Evolutionary conservation across 2,797 vertebrate genomes (phyloP).

Genomic region (Tolypeutes matacus): DNA sequence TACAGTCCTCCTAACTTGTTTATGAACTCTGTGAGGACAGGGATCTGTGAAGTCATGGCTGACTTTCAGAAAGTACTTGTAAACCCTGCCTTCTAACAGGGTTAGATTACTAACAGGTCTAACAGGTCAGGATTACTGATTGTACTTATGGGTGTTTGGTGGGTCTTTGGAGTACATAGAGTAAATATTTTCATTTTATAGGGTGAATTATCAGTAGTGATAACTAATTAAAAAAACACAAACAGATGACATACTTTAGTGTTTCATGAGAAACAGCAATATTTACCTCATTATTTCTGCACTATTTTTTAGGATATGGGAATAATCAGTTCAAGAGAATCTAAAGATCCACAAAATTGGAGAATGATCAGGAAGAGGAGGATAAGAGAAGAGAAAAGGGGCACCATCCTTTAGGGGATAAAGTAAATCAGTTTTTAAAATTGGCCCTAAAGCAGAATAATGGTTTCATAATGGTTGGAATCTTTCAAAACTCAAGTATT

Average conservation of each 20-base stretch:
- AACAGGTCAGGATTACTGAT: background rate
- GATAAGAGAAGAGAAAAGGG: background rate
- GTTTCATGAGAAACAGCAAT: slow-evolving; percentile 11
- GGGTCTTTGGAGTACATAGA: background rate
- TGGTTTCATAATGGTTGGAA: background rate
- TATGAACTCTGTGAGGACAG: background rate
- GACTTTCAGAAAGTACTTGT: background rate
- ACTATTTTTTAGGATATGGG: background rate
- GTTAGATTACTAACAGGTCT: no score
- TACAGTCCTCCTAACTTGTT: background rate
- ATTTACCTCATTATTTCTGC: slow-evolving; percentile 7
- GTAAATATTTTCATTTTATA: background rate
- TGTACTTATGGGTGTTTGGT: background rate
- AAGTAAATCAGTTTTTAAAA: slow-evolving; percentile 17
- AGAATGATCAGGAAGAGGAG: background rate
- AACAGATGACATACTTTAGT: background rate
- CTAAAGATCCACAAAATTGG: background rate
- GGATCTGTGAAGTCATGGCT: no score
- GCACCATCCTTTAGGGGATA: background rate
- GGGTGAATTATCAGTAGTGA: background rate
- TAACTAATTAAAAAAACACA: slow-evolving; percentile 4
- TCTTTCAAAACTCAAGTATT: background rate
- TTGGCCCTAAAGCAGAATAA: background rate
- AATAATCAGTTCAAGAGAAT: background rate
- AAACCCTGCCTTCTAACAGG: background rate